These are phyloP conservation scores for Polylopha cassiicola DNA, from an alignment of 2,888 invertebrate species.

Conservation along the genomic window DNA sequence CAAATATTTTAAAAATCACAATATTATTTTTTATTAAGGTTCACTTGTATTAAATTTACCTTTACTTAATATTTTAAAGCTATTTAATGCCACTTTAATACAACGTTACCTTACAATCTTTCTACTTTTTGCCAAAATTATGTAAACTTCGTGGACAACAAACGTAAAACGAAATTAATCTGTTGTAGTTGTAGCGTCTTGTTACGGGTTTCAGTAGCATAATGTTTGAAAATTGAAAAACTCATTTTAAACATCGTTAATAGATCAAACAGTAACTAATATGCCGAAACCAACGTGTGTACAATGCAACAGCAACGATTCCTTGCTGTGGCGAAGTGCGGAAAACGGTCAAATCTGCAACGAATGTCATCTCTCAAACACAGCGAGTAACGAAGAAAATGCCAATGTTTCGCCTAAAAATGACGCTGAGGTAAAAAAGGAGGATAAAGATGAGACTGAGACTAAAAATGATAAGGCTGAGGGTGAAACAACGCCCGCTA, in stretches of 20 bases:
- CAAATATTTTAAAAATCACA: too few species aligned
- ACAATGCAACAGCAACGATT: slow-evolving; percentile 83
- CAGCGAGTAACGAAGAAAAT: slow-evolving; percentile 50
- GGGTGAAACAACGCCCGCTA: slow-evolving; percentile 59
- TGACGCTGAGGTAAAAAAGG: slow-evolving; percentile 51
- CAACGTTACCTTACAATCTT: too few species aligned
- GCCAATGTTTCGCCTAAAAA: slow-evolving; percentile 41
- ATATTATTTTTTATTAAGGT: too few species aligned
- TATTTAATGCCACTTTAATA: too few species aligned
- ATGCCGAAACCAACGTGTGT: slow-evolving; percentile 81
- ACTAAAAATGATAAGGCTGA: slow-evolving; percentile 50
- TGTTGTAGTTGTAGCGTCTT: slow-evolving; percentile 20
- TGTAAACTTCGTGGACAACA: slow-evolving; percentile 9
- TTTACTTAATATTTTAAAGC: too few species aligned
- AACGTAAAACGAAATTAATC: slow-evolving; percentile 17
- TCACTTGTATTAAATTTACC: too few species aligned
- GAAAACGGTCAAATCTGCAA: slow-evolving; percentile 87
- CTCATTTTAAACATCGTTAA: not conserved
- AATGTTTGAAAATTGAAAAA: slow-evolving; percentile 24
- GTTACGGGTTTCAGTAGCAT: slow-evolving; percentile 13
- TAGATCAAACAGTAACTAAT: slow-evolving; percentile 39
- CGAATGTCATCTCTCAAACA: slow-evolving; percentile 79
- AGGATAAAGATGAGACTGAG: slow-evolving; percentile 48
- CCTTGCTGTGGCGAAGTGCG: slow-evolving; percentile 85
- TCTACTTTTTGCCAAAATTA: too few species aligned